Percentiles rank a stretch among this genome's conserved stretches.
Conservation (phyloP, 2,888 invertebrate species). For the Anoncus sp. region DNA sequence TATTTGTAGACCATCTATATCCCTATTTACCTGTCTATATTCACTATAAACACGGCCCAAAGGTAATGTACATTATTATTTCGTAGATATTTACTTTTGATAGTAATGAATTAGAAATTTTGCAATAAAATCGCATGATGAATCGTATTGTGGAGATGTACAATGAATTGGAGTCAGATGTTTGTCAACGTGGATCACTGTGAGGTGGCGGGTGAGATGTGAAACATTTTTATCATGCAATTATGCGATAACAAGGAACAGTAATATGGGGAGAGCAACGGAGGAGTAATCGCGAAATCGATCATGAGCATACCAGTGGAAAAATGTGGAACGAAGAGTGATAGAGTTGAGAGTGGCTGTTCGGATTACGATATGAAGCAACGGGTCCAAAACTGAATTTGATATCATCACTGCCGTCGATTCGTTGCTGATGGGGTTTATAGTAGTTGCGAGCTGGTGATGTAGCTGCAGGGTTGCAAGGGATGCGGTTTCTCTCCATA, state of each 20-base stretch:
- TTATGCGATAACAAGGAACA: neutral
- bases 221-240: neutral
- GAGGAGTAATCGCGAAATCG: neutral
- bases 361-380: conserved; percentile 55
- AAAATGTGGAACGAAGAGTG: neutral
- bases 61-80: neutral
- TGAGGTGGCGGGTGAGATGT: neutral
- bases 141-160: neutral
- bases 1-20: neutral
- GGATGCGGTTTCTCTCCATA: conserved; percentile 59
- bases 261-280: neutral
- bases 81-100: neutral
- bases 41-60: neutral
- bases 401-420: conserved; percentile 70
- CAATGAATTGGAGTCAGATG: neutral
- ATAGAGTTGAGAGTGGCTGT: neutral
- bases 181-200: neutral
- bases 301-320: neutral
- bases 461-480: conserved; percentile 11
- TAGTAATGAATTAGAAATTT: neutral
- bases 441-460: conserved; percentile 6
- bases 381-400: conserved; percentile 73
- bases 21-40: neutral
- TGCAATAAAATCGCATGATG: neutral
- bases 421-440: conserved; percentile 25